Evolutionary conservation across 2,888 invertebrate species (phyloP), one percentile per base, ranked within the genome.

Genomic region (Cynaeus angustus): DNA sequence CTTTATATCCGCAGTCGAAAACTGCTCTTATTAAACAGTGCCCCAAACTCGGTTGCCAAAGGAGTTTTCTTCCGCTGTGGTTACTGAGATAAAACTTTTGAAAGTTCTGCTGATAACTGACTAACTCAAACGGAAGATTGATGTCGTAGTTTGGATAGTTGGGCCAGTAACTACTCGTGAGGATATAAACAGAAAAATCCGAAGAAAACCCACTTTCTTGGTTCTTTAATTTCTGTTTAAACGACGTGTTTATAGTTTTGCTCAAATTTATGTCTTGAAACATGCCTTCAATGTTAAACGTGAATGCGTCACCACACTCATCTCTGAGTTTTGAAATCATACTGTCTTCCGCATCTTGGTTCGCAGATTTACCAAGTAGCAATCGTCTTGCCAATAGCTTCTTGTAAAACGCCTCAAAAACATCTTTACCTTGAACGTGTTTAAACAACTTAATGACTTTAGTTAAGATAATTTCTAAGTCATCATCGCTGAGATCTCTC

Each of bases 111-210:
- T 98, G 97, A 80, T 95, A 95, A 70, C 92, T 91, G 26, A 96
- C 91, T 87, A 99, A 93, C 86, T 93, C 94, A 28, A 90, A 86
- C 28, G 97, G 97, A 85, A 98, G 89, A 55, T 93, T 93, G 48
- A 96, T 95, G 82, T 97, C 96, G 82, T 93, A 93, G 1, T 92
- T 90, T 28, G 93, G 91, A 88, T 98, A 99, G 12, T 95, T 95
- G 45, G 99, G 99, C 99, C 99, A 99, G 86, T 97, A 97, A 16
- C 98, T 98, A 92, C 95, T 96, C 16, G 99, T 99, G 67, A 99
- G 88, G 81, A 99, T 95, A 85, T 94, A 94, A 52, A 98, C 97
- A 10, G 93, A 95, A 81, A 99, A 88, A 84, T 98, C 98, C 13
- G 73, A 69, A 3, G 73, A 65, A 3, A 66, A 68, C 9, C 72